These are phyloP conservation scores for Glossophaga mutica DNA, from an alignment of 2,797 vertebrate genomes.

Conservation along the genomic window DNA sequence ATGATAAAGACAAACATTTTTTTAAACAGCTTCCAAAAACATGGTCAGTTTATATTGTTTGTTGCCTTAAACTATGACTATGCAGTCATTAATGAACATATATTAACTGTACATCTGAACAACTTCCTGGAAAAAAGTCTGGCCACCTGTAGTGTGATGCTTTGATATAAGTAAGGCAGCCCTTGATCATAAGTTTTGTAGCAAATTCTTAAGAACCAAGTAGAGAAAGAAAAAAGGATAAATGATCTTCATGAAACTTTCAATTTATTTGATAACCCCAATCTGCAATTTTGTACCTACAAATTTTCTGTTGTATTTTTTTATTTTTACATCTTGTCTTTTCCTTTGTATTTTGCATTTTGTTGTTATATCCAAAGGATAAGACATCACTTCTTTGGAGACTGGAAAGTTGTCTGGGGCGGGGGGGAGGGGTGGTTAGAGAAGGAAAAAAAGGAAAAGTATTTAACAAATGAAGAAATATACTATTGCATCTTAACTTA, in stretches of 20 bases:
- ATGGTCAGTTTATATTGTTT: neutral
- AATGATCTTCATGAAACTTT: neutral
- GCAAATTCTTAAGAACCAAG: neutral
- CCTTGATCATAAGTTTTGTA: neutral
- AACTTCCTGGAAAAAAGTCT: constrained; percentile 6
- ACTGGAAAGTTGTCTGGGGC: neutral
- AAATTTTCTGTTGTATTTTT: neutral
- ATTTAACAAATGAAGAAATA: neutral
- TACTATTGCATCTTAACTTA: neutral
- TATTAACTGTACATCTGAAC: neutral
- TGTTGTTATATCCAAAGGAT: neutral
- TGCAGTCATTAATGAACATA: neutral
- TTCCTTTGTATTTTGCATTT: constrained; percentile 10
- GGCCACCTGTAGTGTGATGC: neutral
- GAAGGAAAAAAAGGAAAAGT: neutral
- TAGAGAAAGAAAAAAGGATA: neutral
- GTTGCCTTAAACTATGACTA: neutral
- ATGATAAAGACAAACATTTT: neutral
- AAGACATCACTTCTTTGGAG: neutral
- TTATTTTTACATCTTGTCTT: neutral
- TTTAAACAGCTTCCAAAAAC: neutral
- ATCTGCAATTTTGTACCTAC: neutral
- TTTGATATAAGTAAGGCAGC: neutral
- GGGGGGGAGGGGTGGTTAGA: too few relatives aligned
- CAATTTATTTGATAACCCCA: neutral